Percentiles rank a stretch among this genome's conserved stretches.
Conservation (phyloP, 2,797 vertebrate species). For the Myripristis jacobus region DNA sequence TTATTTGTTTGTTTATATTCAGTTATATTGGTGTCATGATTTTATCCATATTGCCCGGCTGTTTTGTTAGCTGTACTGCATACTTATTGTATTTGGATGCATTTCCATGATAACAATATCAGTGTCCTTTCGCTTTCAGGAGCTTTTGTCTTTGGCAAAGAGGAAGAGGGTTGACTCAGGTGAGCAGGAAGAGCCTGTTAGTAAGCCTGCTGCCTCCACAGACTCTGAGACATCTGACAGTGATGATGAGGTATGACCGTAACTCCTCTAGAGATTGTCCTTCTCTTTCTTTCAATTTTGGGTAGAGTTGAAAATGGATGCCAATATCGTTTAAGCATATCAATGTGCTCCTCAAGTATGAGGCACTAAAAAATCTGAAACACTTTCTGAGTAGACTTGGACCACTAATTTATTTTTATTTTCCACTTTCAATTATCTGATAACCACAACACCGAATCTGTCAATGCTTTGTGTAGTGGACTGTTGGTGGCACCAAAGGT, state of each 20-base stretch:
- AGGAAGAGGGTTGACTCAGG: slow-evolving; percentile 96
- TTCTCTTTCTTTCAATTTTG: neutral
- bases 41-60: too few relatives aligned
- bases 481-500: slow-evolving; percentile 95
- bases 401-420: neutral
- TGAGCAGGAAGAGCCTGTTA: slow-evolving; percentile 93
- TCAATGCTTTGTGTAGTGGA: slow-evolving; percentile 86
- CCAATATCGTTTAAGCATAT: neutral
- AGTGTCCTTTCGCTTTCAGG: slow-evolving; percentile 77
- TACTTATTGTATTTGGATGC: neutral
- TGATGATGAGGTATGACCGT: slow-evolving; percentile 90
- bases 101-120: neutral
- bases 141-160: slow-evolving; percentile 95
- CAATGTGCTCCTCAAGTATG: neutral
- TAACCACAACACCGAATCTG: neutral
- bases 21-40: neutral
- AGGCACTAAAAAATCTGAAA: neutral
- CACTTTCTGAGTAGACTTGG: neutral
- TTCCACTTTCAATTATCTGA: neutral
- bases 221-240: slow-evolving; percentile 98
- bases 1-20: too few relatives aligned
- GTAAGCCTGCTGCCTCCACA: slow-evolving; percentile 94
- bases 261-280: neutral
- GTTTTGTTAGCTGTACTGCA: neutral
- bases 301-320: neutral